phyloP scores from a whole-genome alignment of 2,797 vertebrate species.

The Hirundo rustica region DNA sequence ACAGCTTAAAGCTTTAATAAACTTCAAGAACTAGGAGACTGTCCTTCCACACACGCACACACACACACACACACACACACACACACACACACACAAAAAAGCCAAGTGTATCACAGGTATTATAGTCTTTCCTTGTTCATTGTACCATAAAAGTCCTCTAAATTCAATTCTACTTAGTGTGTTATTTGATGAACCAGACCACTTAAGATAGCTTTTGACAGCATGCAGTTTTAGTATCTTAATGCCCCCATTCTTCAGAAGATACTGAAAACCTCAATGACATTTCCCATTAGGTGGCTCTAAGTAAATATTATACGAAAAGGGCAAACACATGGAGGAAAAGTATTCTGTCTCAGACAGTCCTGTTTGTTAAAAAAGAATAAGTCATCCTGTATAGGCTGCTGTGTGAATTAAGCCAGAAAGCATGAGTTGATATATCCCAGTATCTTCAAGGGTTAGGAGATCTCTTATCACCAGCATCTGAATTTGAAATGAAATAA shows the following conservation, averaged over 20 bases:
- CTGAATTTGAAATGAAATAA: background rate
- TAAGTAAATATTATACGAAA: slow-evolving; percentile 75
- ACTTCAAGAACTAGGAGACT: slow-evolving; percentile 73
- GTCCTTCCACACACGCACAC: slow-evolving; percentile 33
- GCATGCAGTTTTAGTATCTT: slow-evolving; percentile 66
- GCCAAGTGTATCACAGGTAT: slow-evolving; percentile 52
- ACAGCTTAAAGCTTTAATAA: slow-evolving; percentile 83
- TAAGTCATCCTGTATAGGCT: background rate
- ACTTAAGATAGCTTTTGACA: slow-evolving; percentile 74
- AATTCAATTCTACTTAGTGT: slow-evolving; percentile 71
- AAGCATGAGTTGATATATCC: background rate
- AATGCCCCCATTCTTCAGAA: slow-evolving; percentile 68
- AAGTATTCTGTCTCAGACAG: slow-evolving; percentile 45
- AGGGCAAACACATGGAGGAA: slow-evolving; percentile 56
- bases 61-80: too few species aligned
- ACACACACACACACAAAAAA: too few species aligned
- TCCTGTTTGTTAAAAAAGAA: slow-evolving; percentile 34
- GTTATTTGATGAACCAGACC: slow-evolving; percentile 69
- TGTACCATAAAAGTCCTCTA: slow-evolving; percentile 60
- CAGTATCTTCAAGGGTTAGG: background rate
- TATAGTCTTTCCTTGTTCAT: slow-evolving; percentile 64
- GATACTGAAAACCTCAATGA: slow-evolving; percentile 68
- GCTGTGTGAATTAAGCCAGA: background rate
- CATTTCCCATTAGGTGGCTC: slow-evolving; percentile 69
- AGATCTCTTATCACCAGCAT: background rate